Evolutionary conservation across 2,113 vertebrate genomes (phyloP), one percentile per base, ranked within the genome.

Genomic region (Austrofundulus limnaeus): DNA sequence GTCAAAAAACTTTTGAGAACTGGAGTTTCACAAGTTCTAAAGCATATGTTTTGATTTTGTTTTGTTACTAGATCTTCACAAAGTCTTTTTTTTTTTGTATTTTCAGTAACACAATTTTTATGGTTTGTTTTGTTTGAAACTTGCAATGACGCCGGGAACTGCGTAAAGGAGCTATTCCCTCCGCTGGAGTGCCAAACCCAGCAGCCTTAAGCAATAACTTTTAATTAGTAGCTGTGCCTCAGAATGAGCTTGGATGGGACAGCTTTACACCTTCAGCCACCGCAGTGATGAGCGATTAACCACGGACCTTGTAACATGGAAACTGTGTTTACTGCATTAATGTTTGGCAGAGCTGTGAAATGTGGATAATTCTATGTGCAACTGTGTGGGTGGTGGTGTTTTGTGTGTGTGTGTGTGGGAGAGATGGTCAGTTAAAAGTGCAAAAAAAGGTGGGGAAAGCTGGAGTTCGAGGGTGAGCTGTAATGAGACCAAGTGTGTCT

Each of bases 191-290:
- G 60, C 66, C 53, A 73, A 82, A 53, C 45, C 61, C 65, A 25
- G 69, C 76, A 60, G 53, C 54, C 59, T 78, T 67, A 61, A 75
- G 47, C 28, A 24, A 52, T 49, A 71, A 39, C 59, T 66, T 85
- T 85, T 59, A 77, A 79, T 85, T 71, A 85, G 76, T 24, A 50
- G 19, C 17, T 43, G 17, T 16, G 16, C 52, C 50, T 37, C 42
- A 71, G 53, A 69, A 55, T 5, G 10, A 16, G 20, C 4, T 48
- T 17, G 31, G 48, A 54, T 1, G 61, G 72, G 47, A 48, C 53
- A 60, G 41, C 66, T 75, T 77, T 54, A 61, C 58, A 62, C 67
- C 14, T 41, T 58, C 75, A n/a, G 10, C n/a, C 9, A 12, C 60
- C n/a, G 10, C 53, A 15, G 16, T 25, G 72, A 70, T 69, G 66